phyloP scores from a whole-genome alignment of 2,113 vertebrate genomes.

The Dipodomys merriami region DNA sequence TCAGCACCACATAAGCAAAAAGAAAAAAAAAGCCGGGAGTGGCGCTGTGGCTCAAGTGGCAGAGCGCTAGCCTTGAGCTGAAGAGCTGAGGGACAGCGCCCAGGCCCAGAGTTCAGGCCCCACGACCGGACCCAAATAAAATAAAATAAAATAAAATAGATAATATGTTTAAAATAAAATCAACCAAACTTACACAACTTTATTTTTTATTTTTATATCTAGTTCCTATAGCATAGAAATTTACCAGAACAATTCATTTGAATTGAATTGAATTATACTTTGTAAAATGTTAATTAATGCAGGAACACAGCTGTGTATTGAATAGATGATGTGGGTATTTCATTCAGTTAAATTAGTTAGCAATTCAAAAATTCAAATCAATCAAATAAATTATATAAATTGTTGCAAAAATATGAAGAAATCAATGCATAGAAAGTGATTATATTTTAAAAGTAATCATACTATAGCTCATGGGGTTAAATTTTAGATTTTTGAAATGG shows the following conservation, averaged over 20 bases:
- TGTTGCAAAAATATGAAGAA: conserved; percentile 68
- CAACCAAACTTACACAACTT: conserved; percentile 1
- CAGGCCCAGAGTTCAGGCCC: too few relatives aligned
- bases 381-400: conserved; percentile 71
- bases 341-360: conserved; percentile 62
- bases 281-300: conserved; percentile 60
- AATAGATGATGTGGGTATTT: conserved; percentile 31
- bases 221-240: neutral
- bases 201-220: conserved; percentile 16
- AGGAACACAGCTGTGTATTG: conserved; percentile 52
- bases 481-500: neutral
- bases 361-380: conserved; percentile 70
- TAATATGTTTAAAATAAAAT: neutral
- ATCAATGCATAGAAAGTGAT: conserved; percentile 72
- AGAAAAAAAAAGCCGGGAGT: too few relatives aligned
- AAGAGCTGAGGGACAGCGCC: too few relatives aligned
- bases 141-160: too few relatives aligned
- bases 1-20: too few relatives aligned
- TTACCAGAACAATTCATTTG: conserved; percentile 35
- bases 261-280: neutral
- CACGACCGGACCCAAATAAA: too few relatives aligned
- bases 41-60: too few relatives aligned
- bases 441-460: conserved; percentile 69
- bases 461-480: neutral
- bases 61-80: too few relatives aligned